A percentile compares a stretch with the other conserved stretches of the same genome.
Evolutionary conservation across 2,113 vertebrate species (phyloP).

Genomic region (Periophthalmus modestus): DNA sequence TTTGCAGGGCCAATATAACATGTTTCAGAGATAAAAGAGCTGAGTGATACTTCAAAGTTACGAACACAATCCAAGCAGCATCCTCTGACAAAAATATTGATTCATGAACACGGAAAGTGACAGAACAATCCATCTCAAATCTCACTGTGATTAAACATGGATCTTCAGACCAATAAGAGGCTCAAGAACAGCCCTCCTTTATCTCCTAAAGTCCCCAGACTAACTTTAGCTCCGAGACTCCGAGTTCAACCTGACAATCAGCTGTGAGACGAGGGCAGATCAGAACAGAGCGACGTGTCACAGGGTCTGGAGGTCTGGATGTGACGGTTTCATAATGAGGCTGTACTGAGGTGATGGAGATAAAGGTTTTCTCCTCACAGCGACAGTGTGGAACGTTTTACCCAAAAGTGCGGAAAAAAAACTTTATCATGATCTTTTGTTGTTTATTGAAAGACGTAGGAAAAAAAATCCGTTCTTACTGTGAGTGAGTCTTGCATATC

Average conservation of each 20-base stretch:
- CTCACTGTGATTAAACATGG: slow-evolving; percentile 18
- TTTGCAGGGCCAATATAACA: background rate
- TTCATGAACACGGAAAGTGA: slow-evolving; percentile 1
- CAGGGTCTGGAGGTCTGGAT: background rate
- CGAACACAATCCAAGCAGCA: background rate
- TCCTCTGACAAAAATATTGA: slow-evolving; percentile 2
- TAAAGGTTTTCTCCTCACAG: background rate
- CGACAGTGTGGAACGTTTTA: no score
- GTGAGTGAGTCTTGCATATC: no score
- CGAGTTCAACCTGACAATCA: slow-evolving; percentile 47
- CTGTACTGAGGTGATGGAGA: background rate
- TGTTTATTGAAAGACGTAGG: no score
- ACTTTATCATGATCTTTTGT: no score
- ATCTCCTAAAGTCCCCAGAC: slow-evolving; percentile 48
- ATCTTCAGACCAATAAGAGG: slow-evolving; percentile 14
- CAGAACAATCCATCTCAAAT: slow-evolving; percentile 20
- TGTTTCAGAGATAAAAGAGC: background rate
- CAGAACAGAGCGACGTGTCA: background rate
- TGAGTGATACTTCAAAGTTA: slow-evolving; percentile 4
- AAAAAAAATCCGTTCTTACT: no score
- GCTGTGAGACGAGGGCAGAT: slow-evolving; percentile 42
- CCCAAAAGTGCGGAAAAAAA: no score
- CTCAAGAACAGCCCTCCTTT: slow-evolving; percentile 22
- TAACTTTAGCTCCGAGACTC: slow-evolving; percentile 42
- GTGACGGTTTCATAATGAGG: background rate